Base-by-base conservation (phyloP, 2,113 vertebrate genomes). In the Myrmophylax atrothorax region DNA sequence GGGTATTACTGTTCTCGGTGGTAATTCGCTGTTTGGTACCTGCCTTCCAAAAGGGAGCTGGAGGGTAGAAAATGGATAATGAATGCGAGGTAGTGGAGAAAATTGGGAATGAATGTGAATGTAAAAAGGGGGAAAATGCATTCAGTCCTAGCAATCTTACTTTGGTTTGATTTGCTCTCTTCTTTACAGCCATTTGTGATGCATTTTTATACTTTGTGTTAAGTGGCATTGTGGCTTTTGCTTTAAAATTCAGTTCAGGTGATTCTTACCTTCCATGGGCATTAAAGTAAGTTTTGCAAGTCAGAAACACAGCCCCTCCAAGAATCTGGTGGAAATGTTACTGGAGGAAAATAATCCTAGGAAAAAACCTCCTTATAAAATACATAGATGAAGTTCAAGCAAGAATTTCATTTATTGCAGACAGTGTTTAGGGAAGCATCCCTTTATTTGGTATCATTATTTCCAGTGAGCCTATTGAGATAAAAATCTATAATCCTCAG, bases 401-500 rank as follows among this genome's bases (percentile, higher is more conserved):
- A 90, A 88, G n/a, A n/a, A 7, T 76, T 89, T 59, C 17, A 33
- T 56, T 60, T 81, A 4, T 53, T 80, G 35, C 18, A 42, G 50
- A 38, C 40, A 35, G 37, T 44, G 14, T 56, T 91, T 87, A 83
- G 53, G 59, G 59, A 64, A 74, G 35, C 19, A 9, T 75, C 50
- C 12, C 19, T 94, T 75, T 84, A 26, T 75, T 81, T 60, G 13
- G 12, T n/a, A 58, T 49, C 89, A 22, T 40, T 86, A 74, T 92
- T 95, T 92, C n/a, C 18, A 56, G 53, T 42, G 64, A 91, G 53
- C 40, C 91, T 94, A 46, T 60, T 49, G 50, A 91, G 75, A 74
- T 73, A 94, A 94, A 88, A 88, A 52, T 83, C 66, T 96, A 83
- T 84, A 68, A 72, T 89, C 33, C 80, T 89, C 75, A 60, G 33